Base-by-base conservation (phyloP, 2,888 invertebrate genomes). In the Andrena praecox region DNA sequence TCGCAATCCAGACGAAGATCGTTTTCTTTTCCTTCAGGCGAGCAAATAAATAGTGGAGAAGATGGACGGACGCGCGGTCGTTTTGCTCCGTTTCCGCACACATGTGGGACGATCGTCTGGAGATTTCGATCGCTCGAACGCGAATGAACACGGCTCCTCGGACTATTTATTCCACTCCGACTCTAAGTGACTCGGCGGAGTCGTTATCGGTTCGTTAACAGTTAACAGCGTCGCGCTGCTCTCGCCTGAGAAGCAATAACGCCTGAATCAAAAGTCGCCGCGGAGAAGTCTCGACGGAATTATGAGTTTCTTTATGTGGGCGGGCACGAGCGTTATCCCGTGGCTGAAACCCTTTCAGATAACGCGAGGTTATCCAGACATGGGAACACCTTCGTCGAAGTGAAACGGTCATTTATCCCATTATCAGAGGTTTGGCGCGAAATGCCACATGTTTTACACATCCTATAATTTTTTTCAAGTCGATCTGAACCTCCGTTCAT, bases 201-300 rank as follows among this genome's bases (percentile, higher is more conserved):
- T 77, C 77, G 59, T 66, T 60, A 71, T 77, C 70, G 42, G 50
- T 64, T 71, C 70, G 56, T 77, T 64, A 77, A 70, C 70, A 33
- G 27, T 8, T 42, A 42, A 42, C 42, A 12, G 5, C 56, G 4
- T 12, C 56, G 24, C 10, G 56, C 56, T 56, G 24, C 20, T 54
- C 54, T 27, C 56, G 56, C 10, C 4, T 27, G 27, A 56, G 24
- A 56, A 10, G 56, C 56, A 56, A 56, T 20, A 56, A 56, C 27
- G 56, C 12, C 27, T 4, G 56, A 56, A 56, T 56, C 56, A 56
- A 56, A 27, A 56, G 24, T 24, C 27, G 10, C 27, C 42, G 42
- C 42, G 35, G 35, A 8, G 8, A 20, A 20, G 20, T 20, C 3
- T 56, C 56, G 27, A 56, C 20, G 20, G 52, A 52, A 24, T 54